Evolutionary conservation across 2,113 vertebrate genomes (phyloP), one percentile per base, ranked within the genome.

Genomic region (Riparia riparia): DNA sequence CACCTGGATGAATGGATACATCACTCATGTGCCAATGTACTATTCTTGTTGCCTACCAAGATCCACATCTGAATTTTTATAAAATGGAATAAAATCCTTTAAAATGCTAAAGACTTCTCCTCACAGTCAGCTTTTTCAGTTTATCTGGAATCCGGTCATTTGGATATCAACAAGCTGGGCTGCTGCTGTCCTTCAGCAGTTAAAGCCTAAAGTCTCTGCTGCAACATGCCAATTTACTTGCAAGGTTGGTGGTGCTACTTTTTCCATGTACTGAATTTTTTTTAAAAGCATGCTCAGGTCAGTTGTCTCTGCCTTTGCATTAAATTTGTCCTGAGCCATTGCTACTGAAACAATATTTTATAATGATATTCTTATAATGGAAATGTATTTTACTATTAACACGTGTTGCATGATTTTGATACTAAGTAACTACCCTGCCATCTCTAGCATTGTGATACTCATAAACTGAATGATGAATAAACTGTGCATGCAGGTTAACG

Each of bases 251-350:
- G 98, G 98, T 90, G 97, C 98, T 99, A 97, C 97, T 98, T 97
- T 99, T 99, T 98, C 98, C 98, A 98, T 99, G 97, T 98, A 98
- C 97, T 97, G 98, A 98, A 95, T 98, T 98, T 98, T 96, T 97
- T 97, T 97, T 73, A 70, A 79, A 98, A 98, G 98, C 98, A 98
- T 98, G 98, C 98, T 98, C 98, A 98, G 98, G 98, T 99, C 98
- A 98, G 98, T 98, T 98, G 98, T 98, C 98, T 99, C 98, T 99
- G 99, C 99, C 99, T 99, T 99, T 99, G 99, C 99, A 99, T 98
- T 99, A 99, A 99, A 98, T 99, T 98, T 99, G 98, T 98, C 98
- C 98, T 97, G 98, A 98, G 98, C 98, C 98, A 98, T 95, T 98
- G 98, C 99, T 98, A 98, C 82, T 98, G 97, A 97, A 98, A 98